A percentile compares a stretch with the other conserved stretches of the same genome.
Evolutionary conservation across 2,888 invertebrate species (phyloP).

Genomic region (Amblyjoppa proteus): DNA sequence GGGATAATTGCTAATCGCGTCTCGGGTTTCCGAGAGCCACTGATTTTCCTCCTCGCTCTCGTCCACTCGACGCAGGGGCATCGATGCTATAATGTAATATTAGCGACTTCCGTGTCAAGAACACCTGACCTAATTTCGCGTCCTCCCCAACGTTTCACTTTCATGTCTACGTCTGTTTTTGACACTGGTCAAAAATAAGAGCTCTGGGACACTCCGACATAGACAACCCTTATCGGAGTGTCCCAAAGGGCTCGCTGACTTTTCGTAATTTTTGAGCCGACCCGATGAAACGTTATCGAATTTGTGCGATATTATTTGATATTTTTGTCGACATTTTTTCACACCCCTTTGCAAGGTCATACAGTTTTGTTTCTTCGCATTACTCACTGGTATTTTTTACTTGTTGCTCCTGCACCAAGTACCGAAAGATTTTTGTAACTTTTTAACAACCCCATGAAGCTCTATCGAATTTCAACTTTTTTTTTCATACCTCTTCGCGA

Average conservation of each 20-base stretch:
- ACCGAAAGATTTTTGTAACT: not conserved
- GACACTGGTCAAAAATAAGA: not conserved
- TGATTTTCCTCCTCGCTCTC: not conserved
- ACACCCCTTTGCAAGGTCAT: too few relatives aligned
- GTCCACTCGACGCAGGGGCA: slow-evolving; percentile 10
- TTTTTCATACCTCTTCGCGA: not conserved
- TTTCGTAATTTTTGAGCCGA: not conserved
- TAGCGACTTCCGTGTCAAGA: not conserved
- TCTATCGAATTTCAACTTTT: not conserved
- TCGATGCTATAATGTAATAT: not conserved
- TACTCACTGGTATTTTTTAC: not conserved
- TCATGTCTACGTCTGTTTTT: not conserved
- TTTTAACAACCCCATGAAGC: not conserved
- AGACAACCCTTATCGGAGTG: not conserved
- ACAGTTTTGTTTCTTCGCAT: too few relatives aligned
- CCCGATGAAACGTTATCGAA: not conserved
- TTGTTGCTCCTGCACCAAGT: not conserved
- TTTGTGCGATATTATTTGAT: not conserved
- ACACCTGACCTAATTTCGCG: slow-evolving; percentile 1
- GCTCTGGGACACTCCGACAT: not conserved
- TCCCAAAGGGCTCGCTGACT: not conserved
- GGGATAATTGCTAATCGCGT: not conserved
- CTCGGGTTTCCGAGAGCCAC: not conserved
- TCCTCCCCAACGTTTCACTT: not conserved
- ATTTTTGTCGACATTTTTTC: not conserved